These are phyloP conservation scores for Ferrisia virgata DNA, from an alignment of 2,888 invertebrate species.

Conservation along the genomic window DNA sequence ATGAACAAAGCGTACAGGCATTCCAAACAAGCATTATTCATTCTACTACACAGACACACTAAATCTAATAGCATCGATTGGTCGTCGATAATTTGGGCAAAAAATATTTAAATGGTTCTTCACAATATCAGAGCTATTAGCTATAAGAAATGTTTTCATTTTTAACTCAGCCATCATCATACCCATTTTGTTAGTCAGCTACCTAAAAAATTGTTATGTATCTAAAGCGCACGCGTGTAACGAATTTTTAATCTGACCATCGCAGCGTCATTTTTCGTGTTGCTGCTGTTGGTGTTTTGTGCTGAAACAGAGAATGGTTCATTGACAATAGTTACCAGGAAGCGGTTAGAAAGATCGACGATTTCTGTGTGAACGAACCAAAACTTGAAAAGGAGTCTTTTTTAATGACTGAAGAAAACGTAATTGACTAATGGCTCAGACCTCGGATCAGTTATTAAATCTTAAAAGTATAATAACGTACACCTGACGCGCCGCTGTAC, in stretches of 20 bases:
- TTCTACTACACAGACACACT: background rate
- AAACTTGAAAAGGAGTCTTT: background rate
- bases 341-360: background rate
- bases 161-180: background rate
- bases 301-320: background rate
- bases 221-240: slow-evolving; percentile 10
- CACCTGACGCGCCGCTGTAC: no score
- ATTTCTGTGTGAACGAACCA: slow-evolving; percentile 10
- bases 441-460: no score
- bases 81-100: background rate
- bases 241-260: slow-evolving; percentile 22
- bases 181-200: background rate
- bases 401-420: background rate
- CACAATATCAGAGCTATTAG: background rate
- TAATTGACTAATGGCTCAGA: background rate
- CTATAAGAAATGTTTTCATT: background rate
- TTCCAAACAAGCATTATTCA: background rate
- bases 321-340: background rate
- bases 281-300: background rate
- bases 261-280: background rate
- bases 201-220: background rate
- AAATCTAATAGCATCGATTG: slow-evolving; percentile 12
- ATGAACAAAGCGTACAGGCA: background rate
- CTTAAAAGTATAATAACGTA: no score
- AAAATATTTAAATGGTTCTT: background rate